Conservation (phyloP, 2,888 invertebrate genomes). For the Aspidiotus destructor region DNA sequence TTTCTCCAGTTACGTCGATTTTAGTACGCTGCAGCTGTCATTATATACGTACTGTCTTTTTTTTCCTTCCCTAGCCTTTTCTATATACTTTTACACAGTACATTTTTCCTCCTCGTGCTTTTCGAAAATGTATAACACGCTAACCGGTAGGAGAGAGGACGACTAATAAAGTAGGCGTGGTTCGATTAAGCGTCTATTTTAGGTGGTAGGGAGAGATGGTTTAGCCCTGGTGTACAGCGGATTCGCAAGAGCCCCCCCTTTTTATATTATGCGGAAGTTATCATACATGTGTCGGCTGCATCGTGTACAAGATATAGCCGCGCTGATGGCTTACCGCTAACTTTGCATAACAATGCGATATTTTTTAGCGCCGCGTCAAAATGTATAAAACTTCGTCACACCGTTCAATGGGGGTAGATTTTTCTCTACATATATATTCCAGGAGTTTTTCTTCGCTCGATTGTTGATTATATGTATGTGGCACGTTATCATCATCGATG, state of each 20-base stretch:
- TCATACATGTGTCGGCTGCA: slow-evolving; percentile 24
- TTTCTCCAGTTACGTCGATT: not conserved
- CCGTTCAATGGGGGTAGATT: too few species aligned
- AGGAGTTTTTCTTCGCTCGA: slow-evolving; percentile 9
- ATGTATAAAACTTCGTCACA: slow-evolving; percentile 22
- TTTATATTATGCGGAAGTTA: slow-evolving; percentile 30
- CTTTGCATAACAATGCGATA: slow-evolving; percentile 31
- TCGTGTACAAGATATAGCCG: slow-evolving; percentile 18
- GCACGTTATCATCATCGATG: too few species aligned
- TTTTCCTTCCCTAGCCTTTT: not conserved
- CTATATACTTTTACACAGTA: not conserved
- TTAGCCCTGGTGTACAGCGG: not conserved
- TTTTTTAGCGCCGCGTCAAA: slow-evolving; percentile 25
- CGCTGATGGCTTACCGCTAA: slow-evolving; percentile 29
- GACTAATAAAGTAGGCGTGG: slow-evolving; percentile 30
- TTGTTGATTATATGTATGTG: not conserved
- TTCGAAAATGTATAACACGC: slow-evolving; percentile 12
- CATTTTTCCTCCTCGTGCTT: not conserved
- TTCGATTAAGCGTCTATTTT: slow-evolving; percentile 18
- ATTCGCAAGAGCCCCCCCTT: slow-evolving; percentile 15
- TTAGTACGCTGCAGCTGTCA: slow-evolving; percentile 20
- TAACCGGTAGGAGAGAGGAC: slow-evolving; percentile 19
- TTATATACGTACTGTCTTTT: slow-evolving; percentile 15
- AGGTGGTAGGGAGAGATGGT: slow-evolving; percentile 18
- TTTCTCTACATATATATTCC: slow-evolving; percentile 7